Evolutionary conservation across 2,797 vertebrate genomes (phyloP).

Genomic region (Smutsia temminckii): DNA sequence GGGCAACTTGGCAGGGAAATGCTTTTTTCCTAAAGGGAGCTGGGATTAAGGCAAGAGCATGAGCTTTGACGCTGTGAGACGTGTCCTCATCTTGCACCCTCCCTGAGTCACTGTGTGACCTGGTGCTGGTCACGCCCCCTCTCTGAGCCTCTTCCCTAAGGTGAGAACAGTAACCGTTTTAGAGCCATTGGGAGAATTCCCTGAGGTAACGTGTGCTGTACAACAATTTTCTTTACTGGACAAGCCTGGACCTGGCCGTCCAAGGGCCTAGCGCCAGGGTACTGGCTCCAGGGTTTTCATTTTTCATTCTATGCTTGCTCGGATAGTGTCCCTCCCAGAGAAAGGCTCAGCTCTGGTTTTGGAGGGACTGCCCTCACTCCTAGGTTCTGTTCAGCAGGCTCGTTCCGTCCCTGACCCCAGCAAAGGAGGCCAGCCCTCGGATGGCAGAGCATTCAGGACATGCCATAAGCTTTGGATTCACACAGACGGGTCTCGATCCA

Average conservation of each 20-base stretch:
- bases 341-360: not conserved
- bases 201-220: not conserved
- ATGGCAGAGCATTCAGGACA: not conserved
- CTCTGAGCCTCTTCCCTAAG: not conserved
- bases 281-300: not conserved
- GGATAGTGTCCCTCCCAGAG: not conserved
- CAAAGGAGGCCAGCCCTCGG: not conserved
- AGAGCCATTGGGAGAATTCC: not conserved
- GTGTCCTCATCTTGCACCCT: not conserved
- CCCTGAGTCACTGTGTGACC: not conserved
- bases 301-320: not conserved
- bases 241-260: not conserved
- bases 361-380: not conserved
- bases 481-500: not conserved
- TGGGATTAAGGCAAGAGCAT: not conserved
- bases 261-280: not conserved
- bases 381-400: rapidly evolving
- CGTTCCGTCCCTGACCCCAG: not conserved
- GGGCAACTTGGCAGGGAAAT: not conserved
- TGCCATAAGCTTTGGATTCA: not conserved
- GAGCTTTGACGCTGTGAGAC: not conserved
- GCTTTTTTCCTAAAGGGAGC: not conserved
- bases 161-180: not conserved
- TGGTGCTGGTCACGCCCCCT: not conserved
- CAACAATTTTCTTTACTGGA: not conserved